Conservation (phyloP, 2,797 vertebrate genomes). For the Sebastes itinus region DNA sequence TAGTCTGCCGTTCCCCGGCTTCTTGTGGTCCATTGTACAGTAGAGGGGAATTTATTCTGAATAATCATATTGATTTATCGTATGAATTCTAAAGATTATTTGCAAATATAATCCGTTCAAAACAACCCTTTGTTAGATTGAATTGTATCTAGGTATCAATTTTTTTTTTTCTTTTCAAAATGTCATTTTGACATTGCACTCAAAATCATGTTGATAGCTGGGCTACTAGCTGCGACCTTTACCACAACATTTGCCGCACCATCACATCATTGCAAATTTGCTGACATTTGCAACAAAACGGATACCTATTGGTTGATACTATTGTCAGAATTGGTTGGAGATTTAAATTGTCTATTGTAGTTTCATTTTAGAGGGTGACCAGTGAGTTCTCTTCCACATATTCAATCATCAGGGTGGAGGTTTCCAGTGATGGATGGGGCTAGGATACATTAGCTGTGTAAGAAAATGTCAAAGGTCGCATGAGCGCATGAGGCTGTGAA, state of each 20-base stretch:
- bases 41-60: constrained; percentile 40
- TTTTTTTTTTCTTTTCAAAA: constrained; percentile 1
- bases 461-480: too few species aligned
- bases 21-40: constrained; percentile 8
- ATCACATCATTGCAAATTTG: constrained; percentile 9
- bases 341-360: constrained; percentile 17
- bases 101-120: constrained; percentile 44
- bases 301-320: not conserved
- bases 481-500: too few species aligned
- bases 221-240: constrained; percentile 9
- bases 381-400: constrained; percentile 17
- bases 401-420: constrained; percentile 38
- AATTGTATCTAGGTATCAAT: constrained; percentile 18
- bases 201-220: constrained; percentile 12
- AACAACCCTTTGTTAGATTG: constrained; percentile 25
- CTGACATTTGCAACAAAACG: constrained; percentile 23
- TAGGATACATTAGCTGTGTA: not conserved
- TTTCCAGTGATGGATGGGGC: constrained; percentile 49
- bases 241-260: not conserved
- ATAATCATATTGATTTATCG: constrained; percentile 52
- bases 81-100: constrained; percentile 24
- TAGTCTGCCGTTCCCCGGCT: not conserved
- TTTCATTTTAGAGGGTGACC: constrained; percentile 11
- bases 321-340: constrained; percentile 5
- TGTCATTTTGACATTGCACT: constrained; percentile 27